These are phyloP conservation scores for Escarpia spicata DNA, from an alignment of 2,888 invertebrate genomes.

Conservation along the genomic window DNA sequence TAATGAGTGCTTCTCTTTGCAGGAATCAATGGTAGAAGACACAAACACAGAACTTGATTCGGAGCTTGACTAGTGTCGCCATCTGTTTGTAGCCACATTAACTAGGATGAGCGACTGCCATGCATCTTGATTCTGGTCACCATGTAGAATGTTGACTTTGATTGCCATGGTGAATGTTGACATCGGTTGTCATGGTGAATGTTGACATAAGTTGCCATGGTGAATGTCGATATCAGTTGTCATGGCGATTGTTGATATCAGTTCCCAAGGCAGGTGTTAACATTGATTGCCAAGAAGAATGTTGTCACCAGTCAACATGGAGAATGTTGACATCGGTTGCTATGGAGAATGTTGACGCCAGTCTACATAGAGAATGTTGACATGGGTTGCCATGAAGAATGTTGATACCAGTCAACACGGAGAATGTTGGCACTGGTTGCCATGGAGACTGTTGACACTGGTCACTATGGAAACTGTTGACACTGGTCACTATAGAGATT, in stretches of 20 bases:
- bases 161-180: background rate
- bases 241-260: background rate
- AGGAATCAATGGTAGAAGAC: conserved; percentile 46
- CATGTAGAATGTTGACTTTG: background rate
- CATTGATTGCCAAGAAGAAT: background rate
- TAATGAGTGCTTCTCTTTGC: conserved; percentile 21
- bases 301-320: background rate
- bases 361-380: too few relatives aligned
- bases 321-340: background rate
- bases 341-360: too few relatives aligned
- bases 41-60: conserved; percentile 42
- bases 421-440: background rate
- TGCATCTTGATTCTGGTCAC: background rate
- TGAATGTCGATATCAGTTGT: too few relatives aligned
- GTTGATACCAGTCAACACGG: background rate
- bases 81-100: background rate
- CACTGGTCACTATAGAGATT: background rate
- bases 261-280: background rate
- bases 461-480: background rate
- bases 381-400: background rate
- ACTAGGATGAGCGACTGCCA: background rate
- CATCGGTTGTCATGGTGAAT: too few relatives aligned
- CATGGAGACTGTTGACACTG: background rate
- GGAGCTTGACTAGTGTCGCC: conserved; percentile 18
- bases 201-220: too few relatives aligned